Evolutionary conservation across 2,797 vertebrate genomes (phyloP), one percentile per base, ranked within the genome.

Genomic region (Alectoris magna): DNA sequence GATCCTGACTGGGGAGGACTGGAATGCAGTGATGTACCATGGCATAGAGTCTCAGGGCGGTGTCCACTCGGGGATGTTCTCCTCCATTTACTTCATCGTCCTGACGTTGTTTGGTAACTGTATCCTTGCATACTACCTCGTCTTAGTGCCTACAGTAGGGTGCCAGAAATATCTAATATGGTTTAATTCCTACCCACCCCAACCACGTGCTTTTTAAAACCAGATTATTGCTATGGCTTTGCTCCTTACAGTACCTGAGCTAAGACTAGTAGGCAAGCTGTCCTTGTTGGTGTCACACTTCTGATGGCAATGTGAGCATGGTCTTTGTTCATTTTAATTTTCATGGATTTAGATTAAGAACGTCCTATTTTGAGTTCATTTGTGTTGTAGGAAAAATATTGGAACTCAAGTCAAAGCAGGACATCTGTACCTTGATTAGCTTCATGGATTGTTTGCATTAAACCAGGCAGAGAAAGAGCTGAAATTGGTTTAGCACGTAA

Each of bases 1-100:
- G 99, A 98, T 99, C 95, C 98, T 99, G 69, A 99, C 99, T 0
- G 99, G 99, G 11, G 99, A 99, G 58, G 99, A 99, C 97, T 99
- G 99, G 99, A 99, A 99, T 0, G 99, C 98, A 0, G 99, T 99
- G 85, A 99, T 99, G 99, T 99, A 99, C 91, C 98, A 99, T 2
- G 99, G 99, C 48, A 99, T 99, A 2, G 98, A 99, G 60, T 99
- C 99, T 0, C 99, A 99, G 73, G 99, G 99, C 0, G 99, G 99
- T 0, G 99, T 99, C 72, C 98, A 96, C 31, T 97, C 98, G 13
- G 99, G 99, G 72, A 99, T 99, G 99, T 98, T 99, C 96, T 99
- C 98, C 43, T 99, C 99, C 24, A 97, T 99, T 69, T 99, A 99
- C 96, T 99, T 99, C 97, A 99, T 99, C 2, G 98, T 99, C 74